phyloP scores from a whole-genome alignment of 2,888 invertebrate species.

The Ornithoptera alexandrae region DNA sequence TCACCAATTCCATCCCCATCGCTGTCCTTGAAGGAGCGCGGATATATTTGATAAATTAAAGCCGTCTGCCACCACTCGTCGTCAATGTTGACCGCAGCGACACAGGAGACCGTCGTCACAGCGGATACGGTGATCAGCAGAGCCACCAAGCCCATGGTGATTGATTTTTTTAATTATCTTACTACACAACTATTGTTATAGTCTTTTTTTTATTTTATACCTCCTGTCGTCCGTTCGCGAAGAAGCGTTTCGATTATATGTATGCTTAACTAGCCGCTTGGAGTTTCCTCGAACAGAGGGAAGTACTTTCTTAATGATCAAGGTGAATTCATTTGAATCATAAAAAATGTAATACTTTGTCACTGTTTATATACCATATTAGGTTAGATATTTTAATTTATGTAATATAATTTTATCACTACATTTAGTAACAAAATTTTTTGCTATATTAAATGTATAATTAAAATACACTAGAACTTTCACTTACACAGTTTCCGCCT shows the following conservation, averaged over 20 bases:
- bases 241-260: no score
- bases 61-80: conserved; percentile 88
- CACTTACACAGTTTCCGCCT: no score
- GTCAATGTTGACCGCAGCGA: conserved; percentile 32
- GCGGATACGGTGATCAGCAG: not conserved
- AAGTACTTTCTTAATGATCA: not conserved
- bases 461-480: no score
- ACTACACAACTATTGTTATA: not conserved
- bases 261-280: not conserved
- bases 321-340: not conserved
- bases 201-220: not conserved
- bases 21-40: conserved; percentile 87
- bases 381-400: not conserved
- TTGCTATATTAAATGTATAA: not conserved
- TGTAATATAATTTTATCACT: not conserved
- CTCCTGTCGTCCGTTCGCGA: not conserved
- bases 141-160: not conserved
- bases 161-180: not conserved
- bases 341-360: not conserved
- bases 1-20: conserved; percentile 88
- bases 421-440: not conserved
- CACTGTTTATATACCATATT: not conserved
- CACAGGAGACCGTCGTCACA: not conserved
- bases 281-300: not conserved
- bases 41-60: conserved; percentile 88